Evolutionary conservation across 2,113 vertebrate species (phyloP).

Genomic region (Gobio gobio): DNA sequence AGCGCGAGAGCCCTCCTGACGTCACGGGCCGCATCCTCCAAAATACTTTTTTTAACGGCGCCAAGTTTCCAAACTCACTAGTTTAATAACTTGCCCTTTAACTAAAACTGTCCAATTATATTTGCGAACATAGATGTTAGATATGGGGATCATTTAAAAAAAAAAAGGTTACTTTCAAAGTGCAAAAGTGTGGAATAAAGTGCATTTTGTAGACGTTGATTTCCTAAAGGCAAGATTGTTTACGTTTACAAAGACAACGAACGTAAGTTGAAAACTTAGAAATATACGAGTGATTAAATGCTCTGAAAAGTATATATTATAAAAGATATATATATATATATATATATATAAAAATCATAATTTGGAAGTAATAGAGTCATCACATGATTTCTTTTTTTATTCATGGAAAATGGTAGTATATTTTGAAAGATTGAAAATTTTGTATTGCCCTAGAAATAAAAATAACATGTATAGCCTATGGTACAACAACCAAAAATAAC

Average conservation of each 20-base stretch:
- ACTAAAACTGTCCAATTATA: neutral
- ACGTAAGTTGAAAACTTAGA: neutral
- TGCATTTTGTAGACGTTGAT: neutral
- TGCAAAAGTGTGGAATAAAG: neutral
- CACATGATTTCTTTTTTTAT: neutral
- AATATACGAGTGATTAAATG: no score
- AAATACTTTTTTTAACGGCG: neutral
- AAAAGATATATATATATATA: no score
- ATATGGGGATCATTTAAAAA: neutral
- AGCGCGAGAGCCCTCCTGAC: constrained; percentile 38
- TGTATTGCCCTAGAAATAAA: neutral
- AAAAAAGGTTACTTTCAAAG: neutral
- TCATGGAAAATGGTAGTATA: neutral
- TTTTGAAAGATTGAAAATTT: neutral
- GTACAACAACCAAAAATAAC: neutral
- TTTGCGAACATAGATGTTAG: neutral
- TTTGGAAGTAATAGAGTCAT: neutral
- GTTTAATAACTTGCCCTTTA: neutral
- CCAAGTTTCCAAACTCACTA: constrained; percentile 2
- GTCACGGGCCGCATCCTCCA: constrained; percentile 37
- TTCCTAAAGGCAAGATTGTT: neutral
- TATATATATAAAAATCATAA: no score
- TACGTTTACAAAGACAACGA: neutral
- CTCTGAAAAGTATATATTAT: no score
- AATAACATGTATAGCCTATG: neutral